Conservation (phyloP, 2,797 vertebrate species). For the Centropyge bicolor region DNA sequence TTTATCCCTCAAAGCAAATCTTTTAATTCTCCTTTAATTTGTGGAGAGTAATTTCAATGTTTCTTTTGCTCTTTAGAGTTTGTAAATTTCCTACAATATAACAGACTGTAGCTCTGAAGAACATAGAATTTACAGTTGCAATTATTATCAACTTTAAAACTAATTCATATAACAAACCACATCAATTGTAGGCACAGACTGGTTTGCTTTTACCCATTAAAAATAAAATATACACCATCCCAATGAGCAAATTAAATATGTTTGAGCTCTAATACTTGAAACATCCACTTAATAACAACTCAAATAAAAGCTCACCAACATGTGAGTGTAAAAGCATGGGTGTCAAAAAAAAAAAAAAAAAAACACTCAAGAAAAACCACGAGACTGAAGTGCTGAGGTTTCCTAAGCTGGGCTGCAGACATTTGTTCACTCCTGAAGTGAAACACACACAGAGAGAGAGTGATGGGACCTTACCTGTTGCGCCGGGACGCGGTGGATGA, state of each 20-base stretch:
- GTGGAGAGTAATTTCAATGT: background rate
- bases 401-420: slow-evolving; percentile 18
- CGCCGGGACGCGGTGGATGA: slow-evolving; percentile 62
- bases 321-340: background rate
- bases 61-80: slow-evolving; percentile 8
- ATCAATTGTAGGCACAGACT: background rate
- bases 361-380: slow-evolving; percentile 21
- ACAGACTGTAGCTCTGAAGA: background rate
- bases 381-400: slow-evolving; percentile 3
- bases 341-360: background rate
- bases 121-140: background rate
- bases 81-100: background rate
- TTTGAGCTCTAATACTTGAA: background rate
- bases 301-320: slow-evolving; percentile 4
- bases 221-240: background rate
- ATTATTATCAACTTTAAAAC: background rate
- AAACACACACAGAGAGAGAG: slow-evolving; percentile 2
- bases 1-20: background rate
- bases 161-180: background rate
- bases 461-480: slow-evolving; percentile 82
- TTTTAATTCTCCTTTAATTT: background rate
- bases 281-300: background rate
- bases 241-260: background rate
- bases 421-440: slow-evolving; percentile 28
- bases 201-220: background rate